Evolutionary conservation across 1,140 invertebrate genomes (phyloP).

Genomic region (Hycleus cichorii): DNA sequence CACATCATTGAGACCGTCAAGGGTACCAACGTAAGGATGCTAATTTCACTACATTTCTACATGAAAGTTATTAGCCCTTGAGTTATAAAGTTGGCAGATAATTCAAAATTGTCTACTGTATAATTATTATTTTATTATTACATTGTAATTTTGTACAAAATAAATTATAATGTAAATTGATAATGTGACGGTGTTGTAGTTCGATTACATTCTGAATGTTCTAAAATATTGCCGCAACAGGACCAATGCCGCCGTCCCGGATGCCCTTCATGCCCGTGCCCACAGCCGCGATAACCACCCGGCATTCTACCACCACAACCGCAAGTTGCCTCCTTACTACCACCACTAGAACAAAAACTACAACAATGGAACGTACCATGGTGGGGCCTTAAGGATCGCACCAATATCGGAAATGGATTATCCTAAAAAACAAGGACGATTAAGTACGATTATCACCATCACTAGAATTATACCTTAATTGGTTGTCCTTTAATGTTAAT

Average conservation of each 20-base stretch:
- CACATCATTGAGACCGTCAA: too few relatives aligned
- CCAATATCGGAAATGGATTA: constrained; percentile 52
- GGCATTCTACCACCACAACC: constrained; percentile 65
- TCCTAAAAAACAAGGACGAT: constrained; percentile 37
- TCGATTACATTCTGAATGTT: constrained; percentile 48
- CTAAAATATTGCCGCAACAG: constrained; percentile 61
- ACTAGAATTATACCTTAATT: constrained; percentile 46
- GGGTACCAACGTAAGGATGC: too few relatives aligned
- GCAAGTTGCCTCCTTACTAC: constrained; percentile 58
- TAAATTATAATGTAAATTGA: constrained; percentile 45
- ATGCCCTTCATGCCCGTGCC: constrained; percentile 70
- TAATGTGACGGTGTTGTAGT: constrained; percentile 41
- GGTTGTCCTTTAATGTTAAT: constrained; percentile 54
- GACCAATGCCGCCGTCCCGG: constrained; percentile 72
- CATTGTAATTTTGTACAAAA: neutral
- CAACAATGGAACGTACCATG: constrained; percentile 70
- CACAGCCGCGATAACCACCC: constrained; percentile 68
- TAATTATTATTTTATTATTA: too few relatives aligned
- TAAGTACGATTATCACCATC: neutral
- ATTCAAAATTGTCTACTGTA: too few relatives aligned
- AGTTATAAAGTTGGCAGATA: too few relatives aligned
- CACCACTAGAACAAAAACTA: constrained; percentile 71
- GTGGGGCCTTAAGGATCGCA: constrained; percentile 51
- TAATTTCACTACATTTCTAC: too few relatives aligned
- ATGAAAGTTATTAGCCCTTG: too few relatives aligned